These are phyloP conservation scores for Drosophila mercatorum DNA, from an alignment of 2,888 invertebrate genomes.

Conservation along the genomic window DNA sequence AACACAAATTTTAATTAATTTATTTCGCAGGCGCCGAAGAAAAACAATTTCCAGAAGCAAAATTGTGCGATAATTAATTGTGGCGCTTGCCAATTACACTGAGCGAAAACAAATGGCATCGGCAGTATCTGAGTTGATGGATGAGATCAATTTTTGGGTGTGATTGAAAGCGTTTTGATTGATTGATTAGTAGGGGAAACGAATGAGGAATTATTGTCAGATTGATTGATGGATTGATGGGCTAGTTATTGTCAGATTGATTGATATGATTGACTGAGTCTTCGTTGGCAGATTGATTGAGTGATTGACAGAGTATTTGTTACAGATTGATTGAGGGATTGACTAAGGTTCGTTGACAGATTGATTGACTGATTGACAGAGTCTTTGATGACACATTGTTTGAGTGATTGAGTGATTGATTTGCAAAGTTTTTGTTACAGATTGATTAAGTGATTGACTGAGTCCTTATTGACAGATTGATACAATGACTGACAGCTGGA, in stretches of 20 bases:
- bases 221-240: neutral
- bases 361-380: neutral
- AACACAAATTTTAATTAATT: conserved; percentile 37
- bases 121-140: neutral
- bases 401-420: neutral
- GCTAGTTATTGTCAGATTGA: neutral
- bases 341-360: neutral
- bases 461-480: neutral
- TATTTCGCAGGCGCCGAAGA: conserved; percentile 5
- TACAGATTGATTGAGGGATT: neutral
- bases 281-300: neutral
- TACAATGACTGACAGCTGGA: neutral
- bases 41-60: conserved; percentile 12
- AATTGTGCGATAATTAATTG: conserved; percentile 15
- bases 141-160: neutral
- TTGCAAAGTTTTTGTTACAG: no score
- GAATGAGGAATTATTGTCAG: neutral
- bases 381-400: neutral
- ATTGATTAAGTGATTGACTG: neutral
- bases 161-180: neutral
- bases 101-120: neutral
- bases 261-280: neutral
- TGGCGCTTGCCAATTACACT: conserved; percentile 3
- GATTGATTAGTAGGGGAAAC: neutral
- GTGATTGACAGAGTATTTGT: neutral